Evolutionary conservation across 2,113 vertebrate species (phyloP).

Genomic region (Bufo bufo): DNA sequence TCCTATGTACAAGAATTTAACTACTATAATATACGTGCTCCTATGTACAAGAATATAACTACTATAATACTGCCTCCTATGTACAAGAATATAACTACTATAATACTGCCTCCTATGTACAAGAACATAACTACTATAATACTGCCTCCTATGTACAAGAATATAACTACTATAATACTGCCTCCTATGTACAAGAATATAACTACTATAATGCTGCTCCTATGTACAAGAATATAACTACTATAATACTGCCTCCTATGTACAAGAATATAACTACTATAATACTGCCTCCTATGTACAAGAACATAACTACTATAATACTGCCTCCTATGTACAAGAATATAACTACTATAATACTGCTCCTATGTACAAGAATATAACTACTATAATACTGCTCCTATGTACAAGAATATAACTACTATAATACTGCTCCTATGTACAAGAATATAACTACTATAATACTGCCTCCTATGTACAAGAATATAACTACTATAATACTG

Average conservation of each 20-base stretch:
- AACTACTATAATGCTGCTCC: background rate
- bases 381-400: no score
- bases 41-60: conserved; percentile 5
- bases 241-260: background rate
- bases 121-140: background rate
- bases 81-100: background rate
- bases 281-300: background rate
- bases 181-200: conserved; percentile 3
- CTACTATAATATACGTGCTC: background rate
- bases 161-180: conserved; percentile 9
- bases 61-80: background rate
- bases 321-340: no score
- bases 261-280: background rate
- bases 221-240: background rate
- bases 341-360: no score
- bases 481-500: no score
- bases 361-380: no score
- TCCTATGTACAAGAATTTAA: background rate
- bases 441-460: no score
- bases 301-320: no score
- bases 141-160: background rate
- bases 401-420: no score
- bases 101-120: background rate
- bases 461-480: no score
- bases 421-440: no score